These are phyloP conservation scores for Pseudochromis fuscus DNA, from an alignment of 2,797 vertebrate species.

Conservation along the genomic window DNA sequence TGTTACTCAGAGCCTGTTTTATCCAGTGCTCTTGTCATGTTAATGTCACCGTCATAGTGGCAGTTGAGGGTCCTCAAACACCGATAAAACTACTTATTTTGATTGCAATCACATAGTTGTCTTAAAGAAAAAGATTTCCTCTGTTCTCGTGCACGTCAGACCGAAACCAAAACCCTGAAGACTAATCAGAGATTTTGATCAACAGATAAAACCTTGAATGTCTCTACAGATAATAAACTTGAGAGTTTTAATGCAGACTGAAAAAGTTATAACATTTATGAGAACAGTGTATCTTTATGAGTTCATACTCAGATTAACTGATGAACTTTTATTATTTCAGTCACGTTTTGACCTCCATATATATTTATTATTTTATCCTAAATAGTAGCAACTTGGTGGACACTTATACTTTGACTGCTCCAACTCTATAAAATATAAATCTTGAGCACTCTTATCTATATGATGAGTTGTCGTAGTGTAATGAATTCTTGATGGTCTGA, in stretches of 20 bases:
- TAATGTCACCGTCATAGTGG: constrained; percentile 27
- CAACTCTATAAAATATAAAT: background rate
- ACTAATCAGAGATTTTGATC: constrained; percentile 43
- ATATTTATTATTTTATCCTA: too few species aligned
- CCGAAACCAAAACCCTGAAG: background rate
- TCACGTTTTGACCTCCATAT: too few species aligned
- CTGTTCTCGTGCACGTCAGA: background rate
- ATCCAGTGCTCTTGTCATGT: constrained; percentile 15
- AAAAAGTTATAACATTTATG: constrained; percentile 14
- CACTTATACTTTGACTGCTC: too few species aligned
- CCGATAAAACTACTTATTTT: constrained; percentile 32
- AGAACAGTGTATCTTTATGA: constrained; percentile 5
- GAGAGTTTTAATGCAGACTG: background rate
- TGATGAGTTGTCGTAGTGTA: background rate
- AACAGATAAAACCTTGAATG: constrained; percentile 27
- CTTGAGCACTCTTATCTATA: background rate
- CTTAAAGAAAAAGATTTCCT: background rate
- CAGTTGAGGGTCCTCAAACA: constrained; percentile 12
- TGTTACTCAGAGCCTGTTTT: constrained; percentile 11
- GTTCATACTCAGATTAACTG: background rate
- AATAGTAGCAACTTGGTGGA: too few species aligned
- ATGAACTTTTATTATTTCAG: too few species aligned
- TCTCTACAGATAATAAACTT: constrained; percentile 29
- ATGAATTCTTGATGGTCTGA: background rate
- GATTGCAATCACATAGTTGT: constrained; percentile 15